Evolutionary conservation across 2,797 vertebrate genomes (phyloP).

Genomic region (Sparus aurata): DNA sequence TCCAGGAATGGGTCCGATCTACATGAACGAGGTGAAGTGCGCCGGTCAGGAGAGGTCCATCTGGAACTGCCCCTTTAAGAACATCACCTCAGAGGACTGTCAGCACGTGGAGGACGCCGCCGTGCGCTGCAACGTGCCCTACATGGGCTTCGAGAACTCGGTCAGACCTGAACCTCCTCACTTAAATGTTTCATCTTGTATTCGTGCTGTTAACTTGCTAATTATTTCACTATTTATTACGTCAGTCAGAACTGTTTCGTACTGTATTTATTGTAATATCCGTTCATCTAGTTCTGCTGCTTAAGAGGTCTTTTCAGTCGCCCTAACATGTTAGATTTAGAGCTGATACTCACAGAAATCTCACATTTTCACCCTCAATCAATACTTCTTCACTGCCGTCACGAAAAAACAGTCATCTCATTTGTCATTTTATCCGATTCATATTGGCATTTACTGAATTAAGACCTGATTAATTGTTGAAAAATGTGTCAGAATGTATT

Average conservation of each 20-base stretch:
- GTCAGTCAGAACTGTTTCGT: not conserved
- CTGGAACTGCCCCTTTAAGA: conserved; percentile 92
- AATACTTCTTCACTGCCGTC: conserved; percentile 38
- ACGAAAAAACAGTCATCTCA: conserved; percentile 11
- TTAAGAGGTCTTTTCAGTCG: not conserved
- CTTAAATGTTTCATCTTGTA: not conserved
- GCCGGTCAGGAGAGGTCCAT: conserved; percentile 90
- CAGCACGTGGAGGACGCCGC: conserved; percentile 91
- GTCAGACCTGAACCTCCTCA: conserved; percentile 81
- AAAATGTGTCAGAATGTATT: not conserved
- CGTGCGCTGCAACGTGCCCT: conserved; percentile 92
- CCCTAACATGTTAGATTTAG: conserved; percentile 24
- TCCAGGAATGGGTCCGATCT: conserved; percentile 93
- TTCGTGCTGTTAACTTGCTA: not conserved
- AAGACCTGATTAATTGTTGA: not conserved
- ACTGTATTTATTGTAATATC: not conserved
- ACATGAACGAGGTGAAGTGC: conserved; percentile 95
- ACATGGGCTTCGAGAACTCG: conserved; percentile 92
- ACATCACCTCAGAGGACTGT: conserved; percentile 94
- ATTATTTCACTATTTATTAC: not conserved
- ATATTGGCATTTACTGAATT: not conserved
- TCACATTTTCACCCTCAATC: conserved; percentile 30
- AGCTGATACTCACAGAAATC: conserved; percentile 22
- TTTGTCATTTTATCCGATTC: not conserved
- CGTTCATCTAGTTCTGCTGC: conserved; percentile 4